Percentiles rank a stretch among this genome's conserved stretches.
Conservation (phyloP, 1,140 invertebrate species). For the Phortica variegata region DNA sequence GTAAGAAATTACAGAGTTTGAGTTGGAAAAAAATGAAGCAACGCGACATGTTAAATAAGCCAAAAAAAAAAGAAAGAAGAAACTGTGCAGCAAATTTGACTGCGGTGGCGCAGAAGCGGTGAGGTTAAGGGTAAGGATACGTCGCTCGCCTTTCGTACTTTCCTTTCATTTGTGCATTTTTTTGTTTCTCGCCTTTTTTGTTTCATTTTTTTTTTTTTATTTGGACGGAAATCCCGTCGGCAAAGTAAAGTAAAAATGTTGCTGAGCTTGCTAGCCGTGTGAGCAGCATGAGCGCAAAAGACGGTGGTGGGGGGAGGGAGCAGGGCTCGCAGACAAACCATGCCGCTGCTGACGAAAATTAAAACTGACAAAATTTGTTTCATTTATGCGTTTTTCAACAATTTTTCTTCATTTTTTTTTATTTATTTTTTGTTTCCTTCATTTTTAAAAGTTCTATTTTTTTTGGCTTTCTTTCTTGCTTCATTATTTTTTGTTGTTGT, state of each 20-base stretch:
- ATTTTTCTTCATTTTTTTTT: constrained; percentile 1
- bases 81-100: not conserved
- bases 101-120: not conserved
- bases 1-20: no score
- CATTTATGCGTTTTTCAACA: not conserved
- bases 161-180: no score
- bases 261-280: not conserved
- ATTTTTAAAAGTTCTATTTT: constrained; percentile 4
- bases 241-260: constrained; percentile 48
- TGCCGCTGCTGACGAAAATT: constrained; percentile 38
- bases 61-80: not conserved
- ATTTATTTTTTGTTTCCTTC: not conserved
- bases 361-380: constrained; percentile 53
- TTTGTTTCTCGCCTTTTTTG: no score
- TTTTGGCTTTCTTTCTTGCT: not conserved
- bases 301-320: no score
- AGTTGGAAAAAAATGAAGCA: no score
- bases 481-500: constrained; percentile 1
- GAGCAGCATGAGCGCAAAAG: no score
- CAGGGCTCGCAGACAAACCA: no score
- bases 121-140: no score
- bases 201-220: constrained; percentile 46
- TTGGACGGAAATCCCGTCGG: constrained; percentile 43
- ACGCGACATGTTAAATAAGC: no score
- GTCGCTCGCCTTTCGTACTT: no score